These are phyloP conservation scores for Lindbergichthys nudifrons DNA, from an alignment of 2,797 vertebrate species.

Conservation along the genomic window DNA sequence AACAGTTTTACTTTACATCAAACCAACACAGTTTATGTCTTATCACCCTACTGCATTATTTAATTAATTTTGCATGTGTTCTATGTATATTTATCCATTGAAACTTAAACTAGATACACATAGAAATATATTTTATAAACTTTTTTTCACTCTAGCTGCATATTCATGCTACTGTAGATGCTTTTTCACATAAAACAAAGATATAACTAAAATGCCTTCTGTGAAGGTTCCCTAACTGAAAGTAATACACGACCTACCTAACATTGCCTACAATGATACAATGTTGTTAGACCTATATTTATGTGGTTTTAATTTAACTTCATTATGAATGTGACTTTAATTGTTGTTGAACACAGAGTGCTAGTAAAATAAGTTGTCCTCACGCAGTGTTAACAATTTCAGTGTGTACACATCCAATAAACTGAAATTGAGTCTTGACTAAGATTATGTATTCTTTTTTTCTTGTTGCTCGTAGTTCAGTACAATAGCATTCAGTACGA, in stretches of 20 bases:
- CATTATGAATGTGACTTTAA: conserved; percentile 32
- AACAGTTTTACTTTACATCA: conserved; percentile 58
- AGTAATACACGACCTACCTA: conserved; percentile 67
- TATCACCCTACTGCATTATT: conserved; percentile 58
- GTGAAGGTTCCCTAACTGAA: conserved; percentile 82
- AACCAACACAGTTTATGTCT: conserved; percentile 75
- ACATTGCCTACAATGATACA: conserved; percentile 30
- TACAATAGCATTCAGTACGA: not conserved
- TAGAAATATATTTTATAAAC: conserved; percentile 30
- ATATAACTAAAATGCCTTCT: conserved; percentile 81
- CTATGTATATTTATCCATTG: conserved; percentile 32
- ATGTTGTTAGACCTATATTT: conserved; percentile 27
- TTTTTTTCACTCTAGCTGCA: conserved; percentile 25
- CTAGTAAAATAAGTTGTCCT: conserved; percentile 34
- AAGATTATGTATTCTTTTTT: conserved; percentile 3
- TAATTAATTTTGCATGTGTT: conserved; percentile 55
- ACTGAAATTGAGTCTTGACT: conserved; percentile 57
- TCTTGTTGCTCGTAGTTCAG: not conserved
- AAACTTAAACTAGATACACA: conserved; percentile 43
- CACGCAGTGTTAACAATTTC: conserved; percentile 54
- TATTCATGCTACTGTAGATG: conserved; percentile 46
- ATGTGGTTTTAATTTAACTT: conserved; percentile 40
- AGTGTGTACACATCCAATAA: conserved; percentile 71
- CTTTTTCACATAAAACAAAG: conserved; percentile 49
- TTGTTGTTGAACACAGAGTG: conserved; percentile 50